Evolutionary conservation across 2,888 invertebrate genomes (phyloP), one percentile per base, ranked within the genome.

Genomic region (Lasius platythorax): DNA sequence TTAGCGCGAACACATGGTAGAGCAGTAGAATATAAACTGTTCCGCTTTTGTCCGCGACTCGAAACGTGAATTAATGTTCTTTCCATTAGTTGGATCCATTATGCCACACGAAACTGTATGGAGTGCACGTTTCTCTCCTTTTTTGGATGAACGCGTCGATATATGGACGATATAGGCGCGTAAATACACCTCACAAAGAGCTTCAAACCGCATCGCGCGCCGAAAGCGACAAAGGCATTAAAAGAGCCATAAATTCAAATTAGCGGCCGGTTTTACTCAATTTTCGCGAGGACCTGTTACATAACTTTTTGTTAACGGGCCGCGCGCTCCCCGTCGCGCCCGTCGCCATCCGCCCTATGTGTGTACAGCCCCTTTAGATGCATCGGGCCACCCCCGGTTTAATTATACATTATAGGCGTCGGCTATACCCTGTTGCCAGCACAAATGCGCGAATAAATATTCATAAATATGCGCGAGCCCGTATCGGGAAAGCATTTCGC

Each of bases 401-500:
- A 94, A 94, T 94, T 94, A 93, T 92, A 93, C 93, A 93, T 94
- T 94, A 94, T 93, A 94, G 93, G 88, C 89, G 89, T 87, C 87
- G 87, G 87, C 87, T 85, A 86, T 88, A 87, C 76, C 67, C 64
- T 86, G 86, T 85, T 85, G 81, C 78, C 84, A 43, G 87, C 88
- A n/a, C 53, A 89, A 91, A 90, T 87, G 89, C 84, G 84, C 66
- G 86, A 88, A 92, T 93, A 93, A 94, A 94, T 94, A 93, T 94
- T 93, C 93, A 92, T 92, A 93, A 93, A 93, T 93, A 92, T 91
- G 88, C 90, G 87, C 56, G 37, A 33, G 9, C 67, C 78, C 82
- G 68, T 84, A 84, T 79, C 70, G 82, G 67, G 67, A 81, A 83
- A 90, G 75, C 87, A 81, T 84, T 85, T 72, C 63, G 67, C 81